Conservation (phyloP, 2,888 invertebrate species). For the Arctia plantaginis region DNA sequence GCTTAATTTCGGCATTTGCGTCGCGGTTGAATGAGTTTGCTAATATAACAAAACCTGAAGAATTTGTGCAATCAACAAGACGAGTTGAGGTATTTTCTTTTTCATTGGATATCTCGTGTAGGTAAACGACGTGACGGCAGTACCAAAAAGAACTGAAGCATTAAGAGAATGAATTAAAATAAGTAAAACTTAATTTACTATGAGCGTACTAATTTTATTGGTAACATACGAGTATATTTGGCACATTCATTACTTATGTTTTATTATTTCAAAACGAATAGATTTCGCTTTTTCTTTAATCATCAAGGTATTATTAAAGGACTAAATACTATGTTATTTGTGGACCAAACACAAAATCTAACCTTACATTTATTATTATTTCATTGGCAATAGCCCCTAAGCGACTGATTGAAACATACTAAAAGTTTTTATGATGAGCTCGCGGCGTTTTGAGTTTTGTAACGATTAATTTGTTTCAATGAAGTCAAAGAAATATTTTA, state of each 20-base stretch:
- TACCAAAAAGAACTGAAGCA: no score
- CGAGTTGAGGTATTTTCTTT: no score
- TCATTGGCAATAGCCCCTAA: slow-evolving; percentile 39
- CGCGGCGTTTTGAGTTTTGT: slow-evolving; percentile 40
- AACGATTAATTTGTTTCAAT: slow-evolving; percentile 45
- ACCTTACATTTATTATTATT: slow-evolving; percentile 32
- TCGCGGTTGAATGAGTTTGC: no score
- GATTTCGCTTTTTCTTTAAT: no score
- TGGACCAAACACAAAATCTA: not conserved
- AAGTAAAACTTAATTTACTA: not conserved
- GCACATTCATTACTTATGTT: not conserved
- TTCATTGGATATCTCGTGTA: no score
- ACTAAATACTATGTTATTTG: not conserved
- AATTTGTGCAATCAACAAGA: no score
- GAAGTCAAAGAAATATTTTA: slow-evolving; percentile 38
- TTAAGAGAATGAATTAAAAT: not conserved
- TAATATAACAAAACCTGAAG: no score
- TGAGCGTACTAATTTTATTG: not conserved
- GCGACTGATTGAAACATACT: slow-evolving; percentile 26
- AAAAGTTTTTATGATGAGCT: slow-evolving; percentile 42
- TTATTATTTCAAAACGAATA: no score
- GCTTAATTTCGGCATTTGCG: no score
- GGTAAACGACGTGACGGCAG: no score
- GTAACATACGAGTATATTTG: no score
- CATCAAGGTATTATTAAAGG: not conserved